Evolutionary conservation across 1,140 invertebrate species (phyloP).

Genomic region (Papilio polytes): DNA sequence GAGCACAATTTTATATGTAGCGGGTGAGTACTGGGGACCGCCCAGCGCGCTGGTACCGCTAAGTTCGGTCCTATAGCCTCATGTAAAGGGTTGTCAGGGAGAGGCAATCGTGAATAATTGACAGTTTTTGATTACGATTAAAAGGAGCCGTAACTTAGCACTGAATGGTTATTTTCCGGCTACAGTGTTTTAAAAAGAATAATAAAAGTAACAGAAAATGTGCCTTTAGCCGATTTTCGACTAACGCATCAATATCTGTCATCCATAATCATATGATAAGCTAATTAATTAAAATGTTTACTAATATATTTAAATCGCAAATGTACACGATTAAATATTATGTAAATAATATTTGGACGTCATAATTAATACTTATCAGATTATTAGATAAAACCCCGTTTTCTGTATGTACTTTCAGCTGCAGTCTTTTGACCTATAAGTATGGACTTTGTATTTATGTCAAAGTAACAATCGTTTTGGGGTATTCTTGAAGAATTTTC

Average conservation of each 20-base stretch:
- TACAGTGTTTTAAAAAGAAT: too few species aligned
- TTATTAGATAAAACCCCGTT: background rate
- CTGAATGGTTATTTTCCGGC: too few species aligned
- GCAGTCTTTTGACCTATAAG: background rate
- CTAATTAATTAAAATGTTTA: background rate
- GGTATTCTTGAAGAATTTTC: background rate
- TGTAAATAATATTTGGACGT: background rate
- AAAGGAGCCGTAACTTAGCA: too few species aligned
- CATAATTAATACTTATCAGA: conserved; percentile 1
- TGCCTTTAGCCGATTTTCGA: background rate
- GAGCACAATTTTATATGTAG: too few species aligned
- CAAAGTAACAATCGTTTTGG: background rate
- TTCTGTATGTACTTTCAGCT: background rate
- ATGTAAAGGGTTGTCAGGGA: too few species aligned
- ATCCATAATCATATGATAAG: background rate
- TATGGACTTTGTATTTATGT: background rate
- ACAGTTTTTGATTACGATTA: too few species aligned
- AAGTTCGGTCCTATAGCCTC: too few species aligned
- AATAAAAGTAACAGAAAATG: too few species aligned
- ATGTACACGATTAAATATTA: background rate
- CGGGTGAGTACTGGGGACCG: too few species aligned
- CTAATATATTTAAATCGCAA: background rate
- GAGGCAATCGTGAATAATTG: too few species aligned
- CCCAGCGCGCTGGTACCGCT: too few species aligned
- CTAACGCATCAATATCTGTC: background rate